Evolutionary conservation across 2,113 vertebrate genomes (phyloP), one percentile per base, ranked within the genome.

Genomic region (Psilopsiagon aymara): DNA sequence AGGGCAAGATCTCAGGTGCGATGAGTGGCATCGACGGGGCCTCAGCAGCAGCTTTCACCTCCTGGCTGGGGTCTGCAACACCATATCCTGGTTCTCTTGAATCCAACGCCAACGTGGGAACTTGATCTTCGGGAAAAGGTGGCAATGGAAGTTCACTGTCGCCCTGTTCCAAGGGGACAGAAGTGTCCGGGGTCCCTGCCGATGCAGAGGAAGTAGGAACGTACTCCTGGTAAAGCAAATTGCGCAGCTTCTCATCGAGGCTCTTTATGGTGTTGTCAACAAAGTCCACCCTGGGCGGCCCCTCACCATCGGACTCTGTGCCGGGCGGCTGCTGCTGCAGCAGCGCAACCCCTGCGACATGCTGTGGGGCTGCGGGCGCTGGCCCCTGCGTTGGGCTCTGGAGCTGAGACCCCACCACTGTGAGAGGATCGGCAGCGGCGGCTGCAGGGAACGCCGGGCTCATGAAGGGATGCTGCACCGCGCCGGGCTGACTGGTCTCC

Each of bases 181-280:
- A 98, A 4, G 98, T 98, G 82, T 99, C 99, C 2, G 98, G 98
- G 2, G 98, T 97, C 60, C 98, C 98, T 2, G 98, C 98, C 0
- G 98, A 98, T 11, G 98, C 98, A n/a, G 99, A 99, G 91, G 99
- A 99, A 89, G 99, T 98, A 3, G 99, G 99, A 29, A 98, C 98
- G 0, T 99, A 99, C 60, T 99, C 99, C 97, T 99, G 99, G 96
- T 99, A 99, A 8, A 99, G 98, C 75, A 99, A 96, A 68, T 99
- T 99, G 79, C 99, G 98, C 41, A 99, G 94, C 87, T 99, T 99
- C 97, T 99, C 99, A 13, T 99, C 99, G 8, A 99, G 97, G 35
- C 99, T 99, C 97, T 99, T 99, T 69, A 99, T 99, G 2, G 99
- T 99, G 97, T 98, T 99, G 97, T 99, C 99, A 24, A 99, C 99